phyloP scores from a whole-genome alignment of 2,113 vertebrate species.

The Psophia crepitans region DNA sequence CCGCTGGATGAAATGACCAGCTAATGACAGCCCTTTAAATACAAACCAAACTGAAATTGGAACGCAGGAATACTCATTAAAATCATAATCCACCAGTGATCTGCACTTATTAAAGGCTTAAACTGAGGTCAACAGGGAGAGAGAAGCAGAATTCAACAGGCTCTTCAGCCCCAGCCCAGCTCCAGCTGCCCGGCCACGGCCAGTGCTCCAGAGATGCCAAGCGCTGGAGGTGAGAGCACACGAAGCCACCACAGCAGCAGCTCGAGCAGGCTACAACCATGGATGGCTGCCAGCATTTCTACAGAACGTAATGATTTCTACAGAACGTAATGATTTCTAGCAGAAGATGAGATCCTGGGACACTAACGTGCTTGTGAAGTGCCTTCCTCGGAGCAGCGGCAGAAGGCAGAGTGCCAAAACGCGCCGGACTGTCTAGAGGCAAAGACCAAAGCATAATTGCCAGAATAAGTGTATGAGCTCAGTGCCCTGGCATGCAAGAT shows the following conservation, averaged over 20 bases:
- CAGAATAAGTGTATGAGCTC: background rate
- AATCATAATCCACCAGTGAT: background rate
- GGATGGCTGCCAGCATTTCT: background rate
- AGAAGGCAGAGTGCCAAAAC: background rate
- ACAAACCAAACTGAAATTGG: background rate
- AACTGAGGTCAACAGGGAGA: background rate
- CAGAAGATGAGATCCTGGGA: background rate
- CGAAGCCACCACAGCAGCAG: background rate
- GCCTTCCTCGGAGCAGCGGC: background rate
- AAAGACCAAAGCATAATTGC: background rate
- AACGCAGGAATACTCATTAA: background rate
- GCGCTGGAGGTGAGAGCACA: background rate
- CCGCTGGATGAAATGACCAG: background rate
- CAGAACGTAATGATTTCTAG: background rate
- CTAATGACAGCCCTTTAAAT: background rate
- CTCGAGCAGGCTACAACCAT: background rate
- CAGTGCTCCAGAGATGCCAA: rapidly evolving
- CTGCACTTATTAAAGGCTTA: background rate
- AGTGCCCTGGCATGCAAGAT: background rate
- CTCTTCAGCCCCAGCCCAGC: background rate
- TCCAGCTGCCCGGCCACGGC: background rate
- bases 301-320: background rate
- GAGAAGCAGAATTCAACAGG: background rate
- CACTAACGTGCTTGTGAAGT: rapidly evolving
- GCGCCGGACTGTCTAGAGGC: background rate